These are phyloP conservation scores for Plebejus anna DNA, from an alignment of 2,888 invertebrate species.

Conservation along the genomic window DNA sequence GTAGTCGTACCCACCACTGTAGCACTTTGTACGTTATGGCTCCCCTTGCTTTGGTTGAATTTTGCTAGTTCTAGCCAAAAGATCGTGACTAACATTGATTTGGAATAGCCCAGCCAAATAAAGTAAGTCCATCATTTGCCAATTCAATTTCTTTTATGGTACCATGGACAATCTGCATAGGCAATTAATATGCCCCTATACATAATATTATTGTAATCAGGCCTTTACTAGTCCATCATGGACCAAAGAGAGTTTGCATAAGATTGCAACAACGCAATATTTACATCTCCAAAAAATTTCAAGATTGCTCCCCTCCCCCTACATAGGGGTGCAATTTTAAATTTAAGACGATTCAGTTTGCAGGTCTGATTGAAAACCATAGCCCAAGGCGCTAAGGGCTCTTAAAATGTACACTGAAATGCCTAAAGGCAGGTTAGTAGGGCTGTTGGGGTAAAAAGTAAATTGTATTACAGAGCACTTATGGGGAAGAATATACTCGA, in stretches of 20 bases:
- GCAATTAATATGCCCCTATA: no score
- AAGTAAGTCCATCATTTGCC: no score
- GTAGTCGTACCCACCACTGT: no score
- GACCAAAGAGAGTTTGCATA: neutral
- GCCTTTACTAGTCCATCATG: neutral
- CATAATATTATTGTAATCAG: no score
- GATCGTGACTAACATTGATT: no score
- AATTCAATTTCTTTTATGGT: no score
- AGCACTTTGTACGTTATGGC: no score
- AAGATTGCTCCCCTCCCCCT: neutral
- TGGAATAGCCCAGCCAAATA: no score
- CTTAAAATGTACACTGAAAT: constrained; percentile 23
- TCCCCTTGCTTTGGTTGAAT: no score
- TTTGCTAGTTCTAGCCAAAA: no score
- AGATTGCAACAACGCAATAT: neutral
- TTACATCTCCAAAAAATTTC: neutral
- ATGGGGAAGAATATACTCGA: neutral
- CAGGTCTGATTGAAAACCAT: constrained; percentile 5
- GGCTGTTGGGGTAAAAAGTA: constrained; percentile 13
- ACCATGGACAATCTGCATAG: no score
- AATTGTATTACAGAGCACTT: constrained; percentile 27
- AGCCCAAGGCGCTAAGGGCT: constrained; percentile 4
- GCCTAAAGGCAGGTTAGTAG: neutral
- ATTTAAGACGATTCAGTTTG: neutral
- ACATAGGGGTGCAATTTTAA: neutral